Conservation (phyloP, 2,113 vertebrate species). For the Amazona guildingii region DNA sequence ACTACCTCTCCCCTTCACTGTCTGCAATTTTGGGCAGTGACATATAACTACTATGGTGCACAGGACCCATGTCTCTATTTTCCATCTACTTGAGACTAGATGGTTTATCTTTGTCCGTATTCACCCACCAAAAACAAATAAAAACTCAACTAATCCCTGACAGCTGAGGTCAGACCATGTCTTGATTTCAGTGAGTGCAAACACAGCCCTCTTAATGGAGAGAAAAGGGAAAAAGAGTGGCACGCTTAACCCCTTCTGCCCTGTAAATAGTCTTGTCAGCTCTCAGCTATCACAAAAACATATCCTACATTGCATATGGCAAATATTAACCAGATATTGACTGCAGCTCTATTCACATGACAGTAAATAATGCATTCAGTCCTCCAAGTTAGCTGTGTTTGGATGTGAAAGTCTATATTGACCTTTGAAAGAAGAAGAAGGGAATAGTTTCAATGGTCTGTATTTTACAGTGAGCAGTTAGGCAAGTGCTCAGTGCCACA, state of each 20-base stretch:
- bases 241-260: conserved; percentile 11
- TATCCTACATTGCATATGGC: background rate
- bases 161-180: conserved; percentile 34
- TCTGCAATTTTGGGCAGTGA: background rate
- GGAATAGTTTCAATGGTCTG: background rate
- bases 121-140: conserved; percentile 38
- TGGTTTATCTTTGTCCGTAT: conserved; percentile 42
- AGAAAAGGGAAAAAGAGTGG: background rate
- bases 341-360: background rate
- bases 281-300: conserved; percentile 40
- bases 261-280: conserved; percentile 58
- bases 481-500: background rate
- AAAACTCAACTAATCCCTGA: conserved; percentile 5
- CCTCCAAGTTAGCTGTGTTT: background rate
- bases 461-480: background rate
- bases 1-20: background rate
- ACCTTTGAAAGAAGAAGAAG: conserved; percentile 43
- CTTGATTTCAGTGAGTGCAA: conserved; percentile 22
- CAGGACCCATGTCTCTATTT: background rate
- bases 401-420: conserved; percentile 8
- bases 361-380: background rate
- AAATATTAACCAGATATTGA: conserved; percentile 71
- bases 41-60: background rate
- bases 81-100: conserved; percentile 14
- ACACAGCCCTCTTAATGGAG: conserved; percentile 10